phyloP scores from a whole-genome alignment of 1,140 invertebrate species.

The Trachymyrmex cornetzi region DNA sequence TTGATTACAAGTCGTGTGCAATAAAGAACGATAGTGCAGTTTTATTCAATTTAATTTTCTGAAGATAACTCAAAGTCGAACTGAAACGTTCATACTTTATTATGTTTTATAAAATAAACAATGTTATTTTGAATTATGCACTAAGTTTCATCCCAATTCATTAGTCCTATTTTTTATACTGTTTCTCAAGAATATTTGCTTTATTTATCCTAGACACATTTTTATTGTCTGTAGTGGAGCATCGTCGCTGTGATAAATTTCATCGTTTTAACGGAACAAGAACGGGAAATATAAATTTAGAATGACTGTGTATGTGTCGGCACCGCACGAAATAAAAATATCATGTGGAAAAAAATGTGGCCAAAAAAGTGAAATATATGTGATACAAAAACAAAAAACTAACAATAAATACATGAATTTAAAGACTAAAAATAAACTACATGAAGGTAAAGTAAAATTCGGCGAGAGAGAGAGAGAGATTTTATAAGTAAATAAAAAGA shows the following conservation, averaged over 20 bases:
- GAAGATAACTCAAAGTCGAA: no score
- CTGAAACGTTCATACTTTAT: no score
- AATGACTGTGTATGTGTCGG: constrained; percentile 12
- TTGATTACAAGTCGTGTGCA: no score
- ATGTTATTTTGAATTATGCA: no score
- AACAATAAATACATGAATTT: constrained; percentile 17
- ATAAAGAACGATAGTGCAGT: no score
- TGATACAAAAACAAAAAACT: constrained; percentile 12
- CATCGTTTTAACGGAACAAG: constrained; percentile 7
- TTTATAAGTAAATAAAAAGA: constrained; percentile 4
- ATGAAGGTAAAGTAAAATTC: neutral
- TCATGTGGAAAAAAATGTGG: neutral
- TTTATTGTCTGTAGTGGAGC: neutral
- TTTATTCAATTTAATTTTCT: no score
- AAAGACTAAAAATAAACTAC: neutral
- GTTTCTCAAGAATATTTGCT: constrained; percentile 18
- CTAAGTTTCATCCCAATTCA: no score
- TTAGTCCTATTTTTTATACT: no score
- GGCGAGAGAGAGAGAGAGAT: neutral
- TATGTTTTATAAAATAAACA: no score
- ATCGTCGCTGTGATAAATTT: constrained; percentile 31
- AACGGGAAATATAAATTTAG: constrained; percentile 37
- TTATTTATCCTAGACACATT: constrained; percentile 5
- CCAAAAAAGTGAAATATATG: constrained; percentile 25
- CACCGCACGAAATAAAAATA: constrained; percentile 10